Percentiles rank a stretch among this genome's conserved stretches.
Conservation (phyloP, 2,113 vertebrate species). For the Boleophthalmus pectinirostris region DNA sequence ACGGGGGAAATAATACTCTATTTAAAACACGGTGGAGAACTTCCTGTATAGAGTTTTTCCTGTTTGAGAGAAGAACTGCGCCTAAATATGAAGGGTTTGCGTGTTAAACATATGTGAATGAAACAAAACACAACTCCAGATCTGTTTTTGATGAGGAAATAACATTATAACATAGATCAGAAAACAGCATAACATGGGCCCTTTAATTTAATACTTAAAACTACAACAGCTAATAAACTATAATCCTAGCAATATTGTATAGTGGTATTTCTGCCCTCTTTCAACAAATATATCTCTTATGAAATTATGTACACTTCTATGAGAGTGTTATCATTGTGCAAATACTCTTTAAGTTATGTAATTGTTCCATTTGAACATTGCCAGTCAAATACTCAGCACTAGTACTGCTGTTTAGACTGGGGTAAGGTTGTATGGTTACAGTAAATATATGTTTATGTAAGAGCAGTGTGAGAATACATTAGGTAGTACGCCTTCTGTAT, state of each 20-base stretch:
- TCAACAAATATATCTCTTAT: background rate
- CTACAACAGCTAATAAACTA: background rate
- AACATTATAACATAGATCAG: no score
- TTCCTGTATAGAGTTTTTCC: no score
- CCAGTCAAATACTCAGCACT: background rate
- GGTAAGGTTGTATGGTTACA: slow-evolving; percentile 1
- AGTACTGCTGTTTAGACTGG: background rate
- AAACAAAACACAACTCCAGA: no score
- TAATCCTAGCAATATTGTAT: background rate
- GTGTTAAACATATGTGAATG: no score
- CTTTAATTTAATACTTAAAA: background rate
- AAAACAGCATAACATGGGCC: no score
- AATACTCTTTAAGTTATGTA: background rate
- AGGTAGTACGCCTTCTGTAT: slow-evolving; percentile 15
- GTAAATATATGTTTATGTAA: slow-evolving; percentile 12
- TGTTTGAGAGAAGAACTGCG: no score
- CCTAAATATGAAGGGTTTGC: no score
- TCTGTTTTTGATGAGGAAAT: no score
- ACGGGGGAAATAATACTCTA: no score
- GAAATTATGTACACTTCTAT: background rate
- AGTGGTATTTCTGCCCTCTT: background rate
- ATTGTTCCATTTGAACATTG: background rate
- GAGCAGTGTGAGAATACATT: slow-evolving; percentile 29
- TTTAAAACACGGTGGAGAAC: no score
- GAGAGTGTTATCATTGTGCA: background rate